phyloP scores from a whole-genome alignment of 2,888 invertebrate species.

The Morpho achilles region DNA sequence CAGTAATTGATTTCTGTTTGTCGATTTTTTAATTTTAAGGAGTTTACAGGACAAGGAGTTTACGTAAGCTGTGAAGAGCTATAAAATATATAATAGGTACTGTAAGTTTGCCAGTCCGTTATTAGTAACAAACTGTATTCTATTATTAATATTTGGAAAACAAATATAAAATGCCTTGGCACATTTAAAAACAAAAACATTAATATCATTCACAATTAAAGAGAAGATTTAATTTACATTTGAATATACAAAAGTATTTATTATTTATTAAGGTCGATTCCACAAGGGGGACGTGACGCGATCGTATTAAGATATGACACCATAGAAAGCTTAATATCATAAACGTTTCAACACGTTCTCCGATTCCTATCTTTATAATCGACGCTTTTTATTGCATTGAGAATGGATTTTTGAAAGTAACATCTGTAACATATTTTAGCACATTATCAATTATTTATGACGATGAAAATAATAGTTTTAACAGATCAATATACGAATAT shows the following conservation, averaged over 20 bases:
- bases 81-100: too few relatives aligned
- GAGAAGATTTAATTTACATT: slow-evolving; percentile 4
- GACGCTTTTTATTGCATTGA: slow-evolving; percentile 60
- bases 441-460: slow-evolving; percentile 48
- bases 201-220: slow-evolving; percentile 2
- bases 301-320: slow-evolving; percentile 64
- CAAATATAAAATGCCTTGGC: too few relatives aligned
- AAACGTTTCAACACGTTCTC: slow-evolving; percentile 60
- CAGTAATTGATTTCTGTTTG: too few relatives aligned
- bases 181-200: too few relatives aligned
- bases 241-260: slow-evolving; percentile 11
- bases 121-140: too few relatives aligned
- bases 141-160: too few relatives aligned
- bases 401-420: slow-evolving; percentile 68
- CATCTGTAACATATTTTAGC: slow-evolving; percentile 53
- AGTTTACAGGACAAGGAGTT: too few relatives aligned
- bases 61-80: too few relatives aligned
- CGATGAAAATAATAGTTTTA: slow-evolving; percentile 31
- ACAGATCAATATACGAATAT: slow-evolving; percentile 1
- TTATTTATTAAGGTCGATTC: slow-evolving; percentile 30
- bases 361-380: slow-evolving; percentile 58
- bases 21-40: too few relatives aligned
- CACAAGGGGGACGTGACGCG: slow-evolving; percentile 46
- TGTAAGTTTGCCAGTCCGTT: too few relatives aligned
- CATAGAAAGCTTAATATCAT: slow-evolving; percentile 55